Conservation (phyloP, 2,888 invertebrate genomes). For the Nudaria mundana region DNA sequence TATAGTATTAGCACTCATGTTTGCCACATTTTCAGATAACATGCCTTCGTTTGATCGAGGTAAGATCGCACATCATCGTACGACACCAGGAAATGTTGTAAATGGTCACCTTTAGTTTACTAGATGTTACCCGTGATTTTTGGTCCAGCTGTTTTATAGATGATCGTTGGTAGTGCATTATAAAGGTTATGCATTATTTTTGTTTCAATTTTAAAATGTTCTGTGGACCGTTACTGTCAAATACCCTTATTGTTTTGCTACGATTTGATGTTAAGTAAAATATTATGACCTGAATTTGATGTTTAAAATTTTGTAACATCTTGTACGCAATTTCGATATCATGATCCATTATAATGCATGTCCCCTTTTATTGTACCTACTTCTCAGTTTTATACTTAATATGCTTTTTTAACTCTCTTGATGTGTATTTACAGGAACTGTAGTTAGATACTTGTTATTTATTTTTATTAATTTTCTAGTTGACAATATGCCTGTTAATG, state of each 20-base stretch:
- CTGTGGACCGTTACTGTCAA: neutral
- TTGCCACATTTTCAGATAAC: conserved; percentile 73
- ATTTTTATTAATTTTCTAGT: conserved; percentile 16
- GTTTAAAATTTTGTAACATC: conserved; percentile 7
- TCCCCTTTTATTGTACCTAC: conserved; percentile 12
- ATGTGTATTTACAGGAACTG: conserved; percentile 28
- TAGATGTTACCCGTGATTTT: conserved; percentile 25
- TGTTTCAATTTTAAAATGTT: neutral
- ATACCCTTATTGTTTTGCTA: neutral
- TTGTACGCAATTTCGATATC: conserved; percentile 25
- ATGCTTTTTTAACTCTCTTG: conserved; percentile 23
- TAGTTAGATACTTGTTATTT: conserved; percentile 17
- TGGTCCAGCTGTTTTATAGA: conserved; percentile 1
- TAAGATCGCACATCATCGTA: conserved; percentile 62
- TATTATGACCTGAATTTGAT: neutral
- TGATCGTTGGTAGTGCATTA: neutral
- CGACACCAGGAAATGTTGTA: conserved; percentile 67
- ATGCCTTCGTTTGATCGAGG: conserved; percentile 67
- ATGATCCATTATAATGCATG: conserved; percentile 28
- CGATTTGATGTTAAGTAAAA: no score
- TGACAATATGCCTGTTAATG: no score
- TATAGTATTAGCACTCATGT: conserved; percentile 56
- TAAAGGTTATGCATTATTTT: neutral
- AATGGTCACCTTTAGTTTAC: conserved; percentile 51
- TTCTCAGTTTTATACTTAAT: conserved; percentile 1